Conservation (phyloP, 2,113 vertebrate genomes). For the Elephantulus edwardii region DNA sequence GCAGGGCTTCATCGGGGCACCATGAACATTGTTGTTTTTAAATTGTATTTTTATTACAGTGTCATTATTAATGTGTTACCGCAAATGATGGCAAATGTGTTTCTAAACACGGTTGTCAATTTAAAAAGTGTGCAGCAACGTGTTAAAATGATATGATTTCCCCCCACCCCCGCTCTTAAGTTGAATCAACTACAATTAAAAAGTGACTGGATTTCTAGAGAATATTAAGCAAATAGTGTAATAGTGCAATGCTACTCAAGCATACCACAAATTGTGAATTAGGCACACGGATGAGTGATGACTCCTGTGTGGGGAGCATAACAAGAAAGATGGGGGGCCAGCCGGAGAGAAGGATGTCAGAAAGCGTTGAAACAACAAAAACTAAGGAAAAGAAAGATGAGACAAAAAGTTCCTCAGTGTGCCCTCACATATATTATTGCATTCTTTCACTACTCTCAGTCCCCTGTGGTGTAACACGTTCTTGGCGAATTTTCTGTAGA, state of each 20-base stretch:
- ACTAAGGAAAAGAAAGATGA: conserved; percentile 3
- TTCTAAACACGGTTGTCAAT: too few species aligned
- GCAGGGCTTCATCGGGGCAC: background rate
- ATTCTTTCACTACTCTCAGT: conserved; percentile 40
- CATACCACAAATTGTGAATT: background rate
- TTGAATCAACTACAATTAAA: conserved; percentile 18
- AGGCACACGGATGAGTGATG: background rate
- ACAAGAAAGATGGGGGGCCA: background rate
- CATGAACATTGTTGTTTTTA: background rate
- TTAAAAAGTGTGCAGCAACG: too few species aligned
- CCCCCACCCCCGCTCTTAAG: conserved; percentile 29
- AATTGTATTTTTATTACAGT: too few species aligned
- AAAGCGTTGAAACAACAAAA: conserved; percentile 50
- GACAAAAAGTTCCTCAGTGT: background rate
- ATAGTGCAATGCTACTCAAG: background rate
- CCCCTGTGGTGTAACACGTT: conserved; percentile 30
- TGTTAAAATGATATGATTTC: background rate
- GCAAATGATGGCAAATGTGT: too few species aligned
- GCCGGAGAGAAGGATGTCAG: background rate
- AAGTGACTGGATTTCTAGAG: conserved; percentile 2
- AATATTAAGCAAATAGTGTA: background rate
- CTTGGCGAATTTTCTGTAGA: conserved; percentile 51
- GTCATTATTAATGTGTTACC: too few species aligned
- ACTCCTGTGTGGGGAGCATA: background rate
- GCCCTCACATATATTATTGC: background rate